phyloP scores from a whole-genome alignment of 2,888 invertebrate species.

The Sphaeridia pumilis region DNA sequence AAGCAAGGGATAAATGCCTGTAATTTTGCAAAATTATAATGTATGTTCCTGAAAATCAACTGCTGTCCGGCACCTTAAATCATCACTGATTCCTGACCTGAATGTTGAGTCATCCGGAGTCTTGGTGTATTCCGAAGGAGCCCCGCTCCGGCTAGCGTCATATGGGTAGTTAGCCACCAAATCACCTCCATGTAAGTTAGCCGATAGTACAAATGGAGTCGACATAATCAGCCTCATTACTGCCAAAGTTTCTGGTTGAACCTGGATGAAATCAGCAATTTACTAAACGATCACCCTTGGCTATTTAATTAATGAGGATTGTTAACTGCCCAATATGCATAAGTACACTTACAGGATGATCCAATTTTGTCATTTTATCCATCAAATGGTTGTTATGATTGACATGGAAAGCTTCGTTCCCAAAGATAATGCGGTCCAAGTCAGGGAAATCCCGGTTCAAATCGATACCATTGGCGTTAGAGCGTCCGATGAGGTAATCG shows the following conservation, averaged over 20 bases:
- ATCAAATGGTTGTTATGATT: slow-evolving; percentile 57
- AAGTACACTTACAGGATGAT: slow-evolving; percentile 49
- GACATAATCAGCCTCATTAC: slow-evolving; percentile 63
- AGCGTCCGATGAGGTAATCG: slow-evolving; percentile 61
- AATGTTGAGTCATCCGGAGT: slow-evolving; percentile 77
- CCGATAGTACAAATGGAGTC: slow-evolving; percentile 68
- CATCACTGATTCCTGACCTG: too few species aligned
- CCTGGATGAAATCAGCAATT: slow-evolving; percentile 44
- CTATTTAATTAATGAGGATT: too few species aligned
- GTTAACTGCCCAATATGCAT: too few species aligned
- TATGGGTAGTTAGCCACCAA: slow-evolving; percentile 68
- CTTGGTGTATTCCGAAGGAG: slow-evolving; percentile 59
- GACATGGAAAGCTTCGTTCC: slow-evolving; percentile 52
- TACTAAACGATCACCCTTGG: too few species aligned
- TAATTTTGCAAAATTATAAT: too few species aligned
- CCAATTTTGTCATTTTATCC: slow-evolving; percentile 50
- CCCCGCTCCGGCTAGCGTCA: slow-evolving; percentile 57
- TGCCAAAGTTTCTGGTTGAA: slow-evolving; percentile 68
- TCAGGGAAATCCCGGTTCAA: slow-evolving; percentile 81
- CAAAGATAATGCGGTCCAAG: slow-evolving; percentile 64
- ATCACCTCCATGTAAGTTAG: slow-evolving; percentile 72
- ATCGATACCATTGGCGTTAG: slow-evolving; percentile 70
- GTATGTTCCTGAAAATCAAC: too few species aligned
- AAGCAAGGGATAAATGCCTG: slow-evolving; percentile 58
- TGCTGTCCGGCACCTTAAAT: too few species aligned